A percentile compares a stretch with the other conserved stretches of the same genome.
Conservation (phyloP, 2,888 invertebrate species). For the Microplitis manilae region DNA sequence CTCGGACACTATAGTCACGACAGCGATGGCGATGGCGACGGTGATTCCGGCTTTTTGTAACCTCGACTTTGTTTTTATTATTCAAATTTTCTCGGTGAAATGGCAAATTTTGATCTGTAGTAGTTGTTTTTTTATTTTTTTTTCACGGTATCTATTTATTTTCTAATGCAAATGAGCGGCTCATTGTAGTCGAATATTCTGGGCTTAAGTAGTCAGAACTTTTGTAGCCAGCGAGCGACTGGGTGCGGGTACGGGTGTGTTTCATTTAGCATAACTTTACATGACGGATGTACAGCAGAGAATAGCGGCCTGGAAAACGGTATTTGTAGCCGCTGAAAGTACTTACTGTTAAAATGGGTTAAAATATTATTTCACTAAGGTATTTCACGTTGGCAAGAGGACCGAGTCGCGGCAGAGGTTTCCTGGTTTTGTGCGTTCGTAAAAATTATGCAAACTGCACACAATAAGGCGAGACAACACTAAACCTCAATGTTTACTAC, state of each 20-base stretch:
- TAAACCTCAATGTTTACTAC: neutral
- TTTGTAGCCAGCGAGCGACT: neutral
- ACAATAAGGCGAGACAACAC: neutral
- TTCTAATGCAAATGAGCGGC: neutral
- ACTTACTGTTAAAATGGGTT: constrained; percentile 10
- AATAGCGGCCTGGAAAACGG: neutral
- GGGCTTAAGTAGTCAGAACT: neutral
- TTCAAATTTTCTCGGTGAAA: neutral
- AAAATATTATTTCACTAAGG: constrained; percentile 19
- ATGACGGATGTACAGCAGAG: constrained; percentile 12
- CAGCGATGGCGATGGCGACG: no score
- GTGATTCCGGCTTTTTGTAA: no score
- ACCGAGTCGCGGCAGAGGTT: neutral
- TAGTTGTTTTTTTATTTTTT: neutral
- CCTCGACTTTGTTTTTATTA: neutral
- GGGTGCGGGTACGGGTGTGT: neutral
- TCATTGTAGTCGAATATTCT: neutral
- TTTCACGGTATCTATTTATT: neutral
- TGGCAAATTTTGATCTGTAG: no score
- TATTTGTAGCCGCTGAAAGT: neutral
- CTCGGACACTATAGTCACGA: no score
- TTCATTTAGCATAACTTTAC: constrained; percentile 14
- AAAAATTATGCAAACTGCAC: constrained; percentile 30
- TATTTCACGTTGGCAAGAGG: neutral
- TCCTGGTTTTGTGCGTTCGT: constrained; percentile 21